Evolutionary conservation across 1,140 invertebrate species (phyloP), one percentile per base, ranked within the genome.

Genomic region (Odontomachus brunneus): DNA sequence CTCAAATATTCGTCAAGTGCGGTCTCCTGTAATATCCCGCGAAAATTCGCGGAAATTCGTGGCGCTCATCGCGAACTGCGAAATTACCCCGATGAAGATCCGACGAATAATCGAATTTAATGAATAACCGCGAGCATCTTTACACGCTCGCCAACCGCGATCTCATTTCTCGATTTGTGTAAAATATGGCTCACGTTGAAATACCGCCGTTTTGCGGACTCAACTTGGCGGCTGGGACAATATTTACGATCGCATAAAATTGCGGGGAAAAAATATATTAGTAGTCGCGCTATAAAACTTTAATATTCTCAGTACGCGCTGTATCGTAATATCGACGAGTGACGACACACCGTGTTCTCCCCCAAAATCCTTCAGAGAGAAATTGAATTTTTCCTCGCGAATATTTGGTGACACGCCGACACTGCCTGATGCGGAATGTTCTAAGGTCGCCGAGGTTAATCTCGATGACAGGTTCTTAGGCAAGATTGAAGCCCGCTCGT

Each of bases 301-400:
- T 78, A 69, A 78, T 69, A 38, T 78, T 57, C 69, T 14, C 19
- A n/a, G 29, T 14, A 55, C n/a, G n/a, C 51, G n/a, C n/a, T 29
- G 38, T 48, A 19, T 80, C 17, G 24, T 22, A 57, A 71, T 80
- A 57, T 80, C 38, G 22, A 80, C 69, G 33, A 57, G 69, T 38
- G 22, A 44, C 57, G 65, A 80, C 29, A 55, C 17, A n/a, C n/a
- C n/a, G n/a, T 12, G 29, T 57, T 71, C 60, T 71, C 38, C 57
- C 48, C 57, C 17, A 80, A 71, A 69, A 69, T 53, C 71, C 69
- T 80, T 24, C 44, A 59, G 15, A 71, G 15, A 24, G 33, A 80
- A 80, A 71, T 80, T 48, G 65, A 80, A 71, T 80, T 44, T 80
- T n/a, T 71, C 24, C n/a, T 80, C 24, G 26, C 11, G n/a, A 69